A percentile compares a stretch with the other conserved stretches of the same genome.
Conservation (phyloP, 2,797 vertebrate genomes). For the Fringilla coelebs region DNA sequence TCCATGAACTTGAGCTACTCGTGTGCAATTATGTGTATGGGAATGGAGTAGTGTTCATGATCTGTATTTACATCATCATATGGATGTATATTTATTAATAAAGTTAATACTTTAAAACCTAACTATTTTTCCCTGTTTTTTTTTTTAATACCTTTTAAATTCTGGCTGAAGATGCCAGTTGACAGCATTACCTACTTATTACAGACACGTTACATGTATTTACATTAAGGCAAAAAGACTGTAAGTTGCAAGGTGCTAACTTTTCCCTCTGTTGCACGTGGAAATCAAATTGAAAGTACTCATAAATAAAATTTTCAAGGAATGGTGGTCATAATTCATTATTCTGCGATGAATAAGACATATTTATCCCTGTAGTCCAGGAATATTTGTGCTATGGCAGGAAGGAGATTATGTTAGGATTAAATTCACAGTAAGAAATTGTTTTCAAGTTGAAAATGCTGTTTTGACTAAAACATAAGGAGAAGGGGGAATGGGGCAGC, state of each 20-base stretch:
- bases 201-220: not conserved
- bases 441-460: not conserved
- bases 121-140: not conserved
- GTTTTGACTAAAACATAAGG: not conserved
- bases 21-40: constrained; percentile 83
- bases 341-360: not conserved
- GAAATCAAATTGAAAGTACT: not conserved
- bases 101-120: constrained; percentile 78
- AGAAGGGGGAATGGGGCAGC: not conserved
- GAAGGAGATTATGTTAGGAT: not conserved
- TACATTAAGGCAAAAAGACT: not conserved
- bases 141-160: not conserved
- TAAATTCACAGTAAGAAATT: not conserved
- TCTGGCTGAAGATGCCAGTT: not conserved
- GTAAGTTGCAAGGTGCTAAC: not conserved
- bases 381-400: not conserved
- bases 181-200: not conserved
- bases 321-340: not conserved
- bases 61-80: constrained; percentile 82
- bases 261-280: not conserved
- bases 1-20: constrained; percentile 83
- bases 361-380: not conserved
- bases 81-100: constrained; percentile 86
- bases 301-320: not conserved
- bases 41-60: constrained; percentile 85